Evolutionary conservation across 1,140 invertebrate genomes (phyloP), one percentile per base, ranked within the genome.

Genomic region (Saccostrea glomerata): DNA sequence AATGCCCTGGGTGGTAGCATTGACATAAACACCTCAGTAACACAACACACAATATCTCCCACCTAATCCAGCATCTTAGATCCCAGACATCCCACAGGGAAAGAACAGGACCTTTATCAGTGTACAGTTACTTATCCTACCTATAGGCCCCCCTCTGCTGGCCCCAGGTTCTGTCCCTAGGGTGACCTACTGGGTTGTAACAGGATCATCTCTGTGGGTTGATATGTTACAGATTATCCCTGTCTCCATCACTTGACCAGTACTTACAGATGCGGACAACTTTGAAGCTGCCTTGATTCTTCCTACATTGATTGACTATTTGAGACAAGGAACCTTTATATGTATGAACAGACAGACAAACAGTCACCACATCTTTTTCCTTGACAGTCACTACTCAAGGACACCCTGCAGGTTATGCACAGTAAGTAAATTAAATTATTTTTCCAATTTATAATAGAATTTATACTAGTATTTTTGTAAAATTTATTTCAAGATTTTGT

Each of bases 151-250:
- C 70, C 70, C 70, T 77, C 25, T 77, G 70, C 0, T 30, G 70
- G 70, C 70, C 70, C 25, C 70, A 30, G 25, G 70, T 36, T 15
- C 12, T 30, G 70, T 77, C 70, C 25, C 25, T 77, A 36, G 70
- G 70, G 70, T 77, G 70, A 30, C 70, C 70, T 36, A 30, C 25
- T 25, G 70, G 25, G 23, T 4, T 77, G 70, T 77, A 77, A 77
- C 70, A 13, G 70, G 70, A 77, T 77, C 70, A 77, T 36, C 70
- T 77, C 70, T 36, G 70, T 25, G 25, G 70, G 70, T 77, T 77
- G 11, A 77, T 77, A 36, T 77, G 25, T 77, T 77, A 77, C 70
- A 77, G 70, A 77, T 77, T 25, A 36, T 77, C 25, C 25, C 70
- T 77, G 70, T 77, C 70, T 77, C 25, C 70, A 15, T 25, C 25